Evolutionary conservation across 2,113 vertebrate species (phyloP).

Genomic region (Mobula hypostoma): DNA sequence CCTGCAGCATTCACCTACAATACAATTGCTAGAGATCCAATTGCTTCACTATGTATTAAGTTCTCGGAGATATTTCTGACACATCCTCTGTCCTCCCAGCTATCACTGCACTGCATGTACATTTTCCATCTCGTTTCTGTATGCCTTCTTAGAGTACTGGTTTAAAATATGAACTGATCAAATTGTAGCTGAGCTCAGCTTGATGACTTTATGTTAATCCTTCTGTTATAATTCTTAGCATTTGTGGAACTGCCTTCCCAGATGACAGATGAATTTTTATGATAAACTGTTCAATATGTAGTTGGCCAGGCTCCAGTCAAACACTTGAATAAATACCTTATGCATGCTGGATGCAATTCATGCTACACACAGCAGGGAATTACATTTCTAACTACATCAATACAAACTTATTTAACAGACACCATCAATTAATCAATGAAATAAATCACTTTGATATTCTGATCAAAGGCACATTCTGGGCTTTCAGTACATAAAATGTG

Average conservation of each 20-base stretch:
- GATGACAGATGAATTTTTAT: conserved; percentile 28
- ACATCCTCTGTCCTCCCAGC: background rate
- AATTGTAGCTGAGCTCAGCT: background rate
- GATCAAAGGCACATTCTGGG: conserved; percentile 1
- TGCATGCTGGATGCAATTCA: conserved; percentile 4
- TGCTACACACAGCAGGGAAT: background rate
- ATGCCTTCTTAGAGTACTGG: background rate
- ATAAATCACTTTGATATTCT: background rate
- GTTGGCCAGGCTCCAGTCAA: background rate
- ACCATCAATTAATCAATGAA: conserved; percentile 31
- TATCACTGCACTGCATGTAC: background rate
- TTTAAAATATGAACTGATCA: conserved; percentile 24
- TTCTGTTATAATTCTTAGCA: conserved; percentile 7
- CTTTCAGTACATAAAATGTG: background rate
- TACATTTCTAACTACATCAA: background rate
- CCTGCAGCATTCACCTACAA: background rate
- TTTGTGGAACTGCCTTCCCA: background rate
- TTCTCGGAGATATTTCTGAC: conserved; percentile 6
- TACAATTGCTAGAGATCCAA: background rate
- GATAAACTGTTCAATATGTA: background rate
- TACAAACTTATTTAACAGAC: background rate
- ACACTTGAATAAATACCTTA: background rate
- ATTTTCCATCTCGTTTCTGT: background rate
- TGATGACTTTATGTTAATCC: background rate
- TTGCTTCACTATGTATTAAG: background rate